A percentile compares a stretch with the other conserved stretches of the same genome.
Conservation (phyloP, 2,888 invertebrate genomes). For the Lumbricus terrestris region DNA sequence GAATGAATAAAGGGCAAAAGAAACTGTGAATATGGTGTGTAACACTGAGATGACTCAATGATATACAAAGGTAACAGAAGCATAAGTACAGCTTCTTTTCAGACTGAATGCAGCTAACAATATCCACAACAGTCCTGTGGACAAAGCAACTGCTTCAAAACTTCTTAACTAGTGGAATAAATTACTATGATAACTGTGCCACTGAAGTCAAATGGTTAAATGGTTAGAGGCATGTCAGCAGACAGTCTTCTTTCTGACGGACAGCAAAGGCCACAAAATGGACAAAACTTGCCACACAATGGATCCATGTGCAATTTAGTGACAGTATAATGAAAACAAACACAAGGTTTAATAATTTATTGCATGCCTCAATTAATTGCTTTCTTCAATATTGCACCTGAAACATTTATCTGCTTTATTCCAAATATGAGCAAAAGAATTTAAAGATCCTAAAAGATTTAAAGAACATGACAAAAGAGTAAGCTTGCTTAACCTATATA, state of each 20-base stretch:
- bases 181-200: neutral
- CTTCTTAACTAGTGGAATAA: neutral
- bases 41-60: too few relatives aligned
- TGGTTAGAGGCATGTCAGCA: neutral
- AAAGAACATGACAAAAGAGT: too few relatives aligned
- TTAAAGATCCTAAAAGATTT: neutral
- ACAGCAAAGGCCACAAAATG: neutral
- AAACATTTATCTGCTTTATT: neutral
- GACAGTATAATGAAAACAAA: neutral
- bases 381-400: neutral
- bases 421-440: neutral
- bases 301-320: too few relatives aligned
- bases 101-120: too few relatives aligned
- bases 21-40: too few relatives aligned
- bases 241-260: too few relatives aligned
- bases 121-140: neutral
- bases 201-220: neutral
- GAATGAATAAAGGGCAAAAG: too few relatives aligned
- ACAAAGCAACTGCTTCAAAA: neutral
- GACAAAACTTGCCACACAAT: neutral
- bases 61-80: too few relatives aligned
- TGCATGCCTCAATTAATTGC: neutral
- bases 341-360: neutral
- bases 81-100: too few relatives aligned
- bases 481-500: too few relatives aligned